These are phyloP conservation scores for Heliconius congener DNA, from an alignment of 1,140 invertebrate genomes.

Conservation along the genomic window DNA sequence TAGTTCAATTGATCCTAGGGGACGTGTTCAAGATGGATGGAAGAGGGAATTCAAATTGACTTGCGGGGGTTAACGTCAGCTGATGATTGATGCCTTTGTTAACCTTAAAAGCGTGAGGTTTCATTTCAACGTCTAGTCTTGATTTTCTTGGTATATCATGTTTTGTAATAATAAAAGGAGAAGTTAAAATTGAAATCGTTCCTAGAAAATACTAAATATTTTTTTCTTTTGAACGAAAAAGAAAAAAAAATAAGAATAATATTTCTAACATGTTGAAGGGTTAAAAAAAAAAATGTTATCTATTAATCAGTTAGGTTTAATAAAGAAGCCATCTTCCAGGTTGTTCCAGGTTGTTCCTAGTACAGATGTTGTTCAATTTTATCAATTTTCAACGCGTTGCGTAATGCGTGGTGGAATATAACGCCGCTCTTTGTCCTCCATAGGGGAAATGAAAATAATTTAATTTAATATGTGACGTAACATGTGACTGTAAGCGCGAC, in stretches of 20 bases:
- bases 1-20: constrained; percentile 7
- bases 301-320: too few species aligned
- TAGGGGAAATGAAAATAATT: too few species aligned
- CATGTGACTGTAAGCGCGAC: not conserved
- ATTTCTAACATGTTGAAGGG: not conserved
- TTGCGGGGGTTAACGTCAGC: not conserved
- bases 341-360: too few species aligned
- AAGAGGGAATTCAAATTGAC: constrained; percentile 5
- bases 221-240: too few species aligned
- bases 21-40: constrained; percentile 5
- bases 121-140: not conserved
- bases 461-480: too few species aligned
- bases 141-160: not conserved
- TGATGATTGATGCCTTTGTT: constrained; percentile 14
- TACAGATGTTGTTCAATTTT: too few species aligned
- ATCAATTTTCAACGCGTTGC: too few species aligned
- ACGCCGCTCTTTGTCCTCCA: too few species aligned
- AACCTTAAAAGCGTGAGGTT: constrained; percentile 6
- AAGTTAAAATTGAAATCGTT: not conserved
- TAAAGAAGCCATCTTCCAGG: too few species aligned
- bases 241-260: not conserved
- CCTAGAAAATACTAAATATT: too few species aligned
- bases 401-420: too few species aligned
- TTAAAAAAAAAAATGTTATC: too few species aligned
- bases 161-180: not conserved